These are phyloP conservation scores for Enteromius mattozi DNA, from an alignment of 2,797 vertebrate genomes.

Conservation along the genomic window DNA sequence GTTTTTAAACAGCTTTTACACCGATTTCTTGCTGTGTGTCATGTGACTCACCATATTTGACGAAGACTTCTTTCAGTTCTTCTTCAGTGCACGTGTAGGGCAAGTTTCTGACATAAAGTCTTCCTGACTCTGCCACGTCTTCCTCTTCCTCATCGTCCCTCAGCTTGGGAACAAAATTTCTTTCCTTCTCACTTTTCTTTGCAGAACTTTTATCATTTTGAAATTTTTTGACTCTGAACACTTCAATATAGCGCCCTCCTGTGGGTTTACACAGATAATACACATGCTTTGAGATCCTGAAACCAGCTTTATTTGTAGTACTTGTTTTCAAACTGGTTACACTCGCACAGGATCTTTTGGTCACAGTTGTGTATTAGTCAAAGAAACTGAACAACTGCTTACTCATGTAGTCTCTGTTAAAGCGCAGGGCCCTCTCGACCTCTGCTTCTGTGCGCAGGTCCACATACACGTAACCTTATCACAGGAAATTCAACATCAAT, in stretches of 20 bases:
- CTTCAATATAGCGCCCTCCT: constrained; percentile 90
- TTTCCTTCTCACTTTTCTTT: constrained; percentile 63
- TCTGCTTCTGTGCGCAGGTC: constrained; percentile 89
- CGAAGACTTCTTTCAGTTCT: constrained; percentile 88
- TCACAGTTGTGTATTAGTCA: background rate
- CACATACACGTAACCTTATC: constrained; percentile 91
- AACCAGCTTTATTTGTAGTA: background rate
- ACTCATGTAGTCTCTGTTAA: constrained; percentile 94
- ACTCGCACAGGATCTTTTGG: background rate
- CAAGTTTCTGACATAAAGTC: constrained; percentile 93
- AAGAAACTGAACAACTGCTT: constrained; percentile 50
- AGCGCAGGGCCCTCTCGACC: constrained; percentile 86
- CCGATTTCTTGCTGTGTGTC: background rate
- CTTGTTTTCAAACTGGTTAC: background rate
- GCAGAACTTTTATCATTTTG: constrained; percentile 45
- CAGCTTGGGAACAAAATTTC: constrained; percentile 80
- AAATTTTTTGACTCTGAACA: constrained; percentile 76
- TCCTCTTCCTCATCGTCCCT: constrained; percentile 91
- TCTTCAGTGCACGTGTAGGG: constrained; percentile 93
- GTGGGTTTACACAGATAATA: constrained; percentile 22
- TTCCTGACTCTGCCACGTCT: constrained; percentile 91
- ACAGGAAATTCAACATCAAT: background rate
- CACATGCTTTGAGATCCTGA: background rate
- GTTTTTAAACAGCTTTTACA: background rate
- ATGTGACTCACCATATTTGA: constrained; percentile 80